Percentiles rank a stretch among this genome's conserved stretches.
Evolutionary conservation across 2,797 vertebrate genomes (phyloP).

Genomic region (Chrysolophus pictus): DNA sequence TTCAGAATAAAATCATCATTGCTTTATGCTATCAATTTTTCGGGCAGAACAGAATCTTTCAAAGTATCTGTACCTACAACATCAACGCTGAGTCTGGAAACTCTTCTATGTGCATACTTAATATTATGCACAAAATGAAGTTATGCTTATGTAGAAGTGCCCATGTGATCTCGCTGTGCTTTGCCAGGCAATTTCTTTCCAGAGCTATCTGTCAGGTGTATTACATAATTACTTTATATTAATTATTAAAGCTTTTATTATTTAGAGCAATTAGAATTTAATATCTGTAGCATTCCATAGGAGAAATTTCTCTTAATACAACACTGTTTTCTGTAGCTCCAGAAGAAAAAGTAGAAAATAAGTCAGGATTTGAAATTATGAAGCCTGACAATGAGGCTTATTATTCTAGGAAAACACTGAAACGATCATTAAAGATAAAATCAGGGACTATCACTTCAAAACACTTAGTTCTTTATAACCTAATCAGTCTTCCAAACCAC

Average conservation of each 20-base stretch:
- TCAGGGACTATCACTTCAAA: background rate
- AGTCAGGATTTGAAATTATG: background rate
- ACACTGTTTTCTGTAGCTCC: background rate
- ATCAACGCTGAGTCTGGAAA: background rate
- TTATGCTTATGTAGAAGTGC: background rate
- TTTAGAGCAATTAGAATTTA: constrained; percentile 58
- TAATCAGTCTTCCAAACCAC: background rate
- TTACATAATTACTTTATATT: constrained; percentile 54
- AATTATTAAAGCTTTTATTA: constrained; percentile 61
- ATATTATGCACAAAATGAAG: background rate
- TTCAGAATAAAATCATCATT: constrained; percentile 5
- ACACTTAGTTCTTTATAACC: background rate
- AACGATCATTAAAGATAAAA: background rate
- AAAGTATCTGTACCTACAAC: background rate
- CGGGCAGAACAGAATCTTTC: background rate
- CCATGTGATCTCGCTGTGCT: background rate
- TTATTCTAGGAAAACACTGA: background rate
- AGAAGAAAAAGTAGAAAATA: background rate
- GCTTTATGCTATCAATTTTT: background rate
- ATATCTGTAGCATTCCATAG: constrained; percentile 32
- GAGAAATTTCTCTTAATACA: background rate
- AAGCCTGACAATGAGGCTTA: background rate
- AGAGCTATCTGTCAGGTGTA: constrained; percentile 30
- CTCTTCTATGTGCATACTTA: background rate
- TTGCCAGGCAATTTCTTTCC: background rate